These are phyloP conservation scores for Lysandra coridon DNA, from an alignment of 2,888 invertebrate species.

Conservation along the genomic window DNA sequence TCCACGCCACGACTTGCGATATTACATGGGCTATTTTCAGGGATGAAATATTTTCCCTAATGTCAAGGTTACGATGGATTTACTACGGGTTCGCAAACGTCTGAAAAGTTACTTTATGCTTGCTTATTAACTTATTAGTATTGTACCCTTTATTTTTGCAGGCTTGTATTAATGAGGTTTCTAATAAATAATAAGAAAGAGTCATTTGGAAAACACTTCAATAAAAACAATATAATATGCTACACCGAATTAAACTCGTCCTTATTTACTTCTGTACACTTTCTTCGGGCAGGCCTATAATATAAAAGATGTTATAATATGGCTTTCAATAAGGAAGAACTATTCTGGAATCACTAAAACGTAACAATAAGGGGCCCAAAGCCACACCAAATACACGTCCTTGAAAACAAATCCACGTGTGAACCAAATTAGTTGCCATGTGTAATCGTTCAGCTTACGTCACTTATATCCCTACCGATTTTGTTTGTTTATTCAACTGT, in stretches of 20 bases:
- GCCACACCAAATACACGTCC: neutral
- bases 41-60: constrained; percentile 2
- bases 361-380: neutral
- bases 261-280: too few species aligned
- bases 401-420: constrained; percentile 3
- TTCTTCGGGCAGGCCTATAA: too few species aligned
- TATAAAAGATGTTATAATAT: too few species aligned
- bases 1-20: neutral
- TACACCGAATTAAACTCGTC: too few species aligned
- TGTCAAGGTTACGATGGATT: constrained; percentile 14
- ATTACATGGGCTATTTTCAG: neutral
- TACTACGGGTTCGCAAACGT: neutral
- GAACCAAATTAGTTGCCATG: constrained; percentile 5
- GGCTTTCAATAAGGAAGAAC: too few species aligned
- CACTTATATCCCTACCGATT: constrained; percentile 1
- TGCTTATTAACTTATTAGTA: too few species aligned
- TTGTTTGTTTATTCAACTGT: neutral
- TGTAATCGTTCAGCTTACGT: constrained; percentile 15
- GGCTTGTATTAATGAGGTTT: too few species aligned
- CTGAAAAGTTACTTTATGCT: too few species aligned
- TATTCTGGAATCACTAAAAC: neutral
- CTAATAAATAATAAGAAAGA: too few species aligned
- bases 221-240: too few species aligned
- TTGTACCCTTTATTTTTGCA: too few species aligned
- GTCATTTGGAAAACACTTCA: too few species aligned